These are phyloP conservation scores for Muscicapa striata DNA, from an alignment of 2,797 vertebrate genomes.

Conservation along the genomic window DNA sequence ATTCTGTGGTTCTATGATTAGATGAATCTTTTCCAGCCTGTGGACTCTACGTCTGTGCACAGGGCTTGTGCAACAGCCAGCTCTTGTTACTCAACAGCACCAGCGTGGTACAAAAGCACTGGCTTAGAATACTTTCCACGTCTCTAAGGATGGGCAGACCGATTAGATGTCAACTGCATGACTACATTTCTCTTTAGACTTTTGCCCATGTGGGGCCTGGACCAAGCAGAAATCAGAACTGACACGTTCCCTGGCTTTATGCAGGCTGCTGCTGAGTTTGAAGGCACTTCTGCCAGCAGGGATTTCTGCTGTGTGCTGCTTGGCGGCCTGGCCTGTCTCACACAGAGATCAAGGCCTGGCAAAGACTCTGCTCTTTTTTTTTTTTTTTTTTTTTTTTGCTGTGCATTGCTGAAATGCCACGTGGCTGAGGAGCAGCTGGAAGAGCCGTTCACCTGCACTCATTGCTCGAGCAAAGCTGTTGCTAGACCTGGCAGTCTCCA, in stretches of 20 bases:
- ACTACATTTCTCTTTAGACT: background rate
- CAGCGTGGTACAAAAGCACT: background rate
- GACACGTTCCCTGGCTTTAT: background rate
- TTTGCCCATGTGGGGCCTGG: background rate
- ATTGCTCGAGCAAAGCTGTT: background rate
- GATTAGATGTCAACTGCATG: background rate
- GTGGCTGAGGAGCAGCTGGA: conserved; percentile 24
- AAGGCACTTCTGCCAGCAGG: conserved; percentile 9
- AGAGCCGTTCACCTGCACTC: background rate
- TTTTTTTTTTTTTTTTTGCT: background rate
- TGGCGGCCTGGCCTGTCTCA: background rate
- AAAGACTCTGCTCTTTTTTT: background rate
- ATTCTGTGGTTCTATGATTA: background rate
- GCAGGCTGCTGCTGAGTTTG: background rate
- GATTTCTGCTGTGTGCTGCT: conserved; percentile 1
- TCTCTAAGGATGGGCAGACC: background rate
- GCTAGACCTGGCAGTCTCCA: background rate
- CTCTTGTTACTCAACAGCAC: conserved; percentile 3
- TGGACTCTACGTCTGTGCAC: background rate
- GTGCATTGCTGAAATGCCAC: background rate
- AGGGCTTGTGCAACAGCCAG: conserved; percentile 41
- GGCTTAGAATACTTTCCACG: background rate
- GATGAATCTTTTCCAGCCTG: background rate
- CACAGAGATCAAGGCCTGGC: conserved; percentile 3
- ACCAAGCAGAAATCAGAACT: background rate